Evolutionary conservation across 2,888 invertebrate species (phyloP).

Genomic region (Helleia helle): DNA sequence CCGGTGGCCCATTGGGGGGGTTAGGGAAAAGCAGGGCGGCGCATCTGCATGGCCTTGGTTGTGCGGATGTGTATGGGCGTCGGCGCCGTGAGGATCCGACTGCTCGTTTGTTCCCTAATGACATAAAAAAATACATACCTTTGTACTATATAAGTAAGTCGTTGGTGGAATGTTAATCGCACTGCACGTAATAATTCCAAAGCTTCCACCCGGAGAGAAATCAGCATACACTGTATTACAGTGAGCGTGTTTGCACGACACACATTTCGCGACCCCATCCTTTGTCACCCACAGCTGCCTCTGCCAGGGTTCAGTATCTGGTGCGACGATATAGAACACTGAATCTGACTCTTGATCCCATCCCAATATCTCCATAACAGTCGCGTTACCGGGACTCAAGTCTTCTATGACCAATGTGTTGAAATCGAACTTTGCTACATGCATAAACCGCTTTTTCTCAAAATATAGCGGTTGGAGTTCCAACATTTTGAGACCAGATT

Average conservation of each 20-base stretch:
- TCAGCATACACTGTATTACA: constrained; percentile 78
- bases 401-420: constrained; percentile 40
- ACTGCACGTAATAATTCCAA: constrained; percentile 48
- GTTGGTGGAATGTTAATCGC: constrained; percentile 45
- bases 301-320: constrained; percentile 76
- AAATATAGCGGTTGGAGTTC: constrained; percentile 46
- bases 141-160: constrained; percentile 59
- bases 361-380: constrained; percentile 74
- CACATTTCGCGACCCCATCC: constrained; percentile 74
- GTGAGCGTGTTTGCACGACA: constrained; percentile 77
- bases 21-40: too few species aligned
- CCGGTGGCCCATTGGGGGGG: too few species aligned
- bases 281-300: constrained; percentile 78
- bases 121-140: constrained; percentile 45
- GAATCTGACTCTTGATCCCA: constrained; percentile 74
- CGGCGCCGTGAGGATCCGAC: too few species aligned
- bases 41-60: too few species aligned
- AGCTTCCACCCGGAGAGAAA: constrained; percentile 55
- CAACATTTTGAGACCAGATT: constrained; percentile 55
- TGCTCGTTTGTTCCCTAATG: too few species aligned
- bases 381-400: constrained; percentile 73
- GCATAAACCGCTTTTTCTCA: constrained; percentile 58
- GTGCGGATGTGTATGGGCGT: too few species aligned
- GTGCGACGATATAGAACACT: constrained; percentile 80
- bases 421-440: constrained; percentile 48